Evolutionary conservation across 2,113 vertebrate species (phyloP).

Genomic region (Sinocyclocheilus anshuiensis): DNA sequence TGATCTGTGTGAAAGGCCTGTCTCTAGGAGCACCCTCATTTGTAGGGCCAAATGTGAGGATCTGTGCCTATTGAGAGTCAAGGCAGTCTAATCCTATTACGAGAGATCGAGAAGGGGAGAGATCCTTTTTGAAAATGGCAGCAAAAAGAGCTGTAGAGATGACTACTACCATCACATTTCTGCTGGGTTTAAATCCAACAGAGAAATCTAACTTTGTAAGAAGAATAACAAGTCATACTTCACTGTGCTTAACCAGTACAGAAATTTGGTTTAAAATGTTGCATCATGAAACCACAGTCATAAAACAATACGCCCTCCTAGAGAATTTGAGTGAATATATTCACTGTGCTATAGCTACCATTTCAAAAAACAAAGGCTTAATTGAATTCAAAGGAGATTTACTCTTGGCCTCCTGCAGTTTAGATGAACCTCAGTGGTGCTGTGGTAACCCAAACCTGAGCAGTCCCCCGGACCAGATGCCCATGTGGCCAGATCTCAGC

Average conservation of each 20-base stretch:
- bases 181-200: slow-evolving; percentile 79
- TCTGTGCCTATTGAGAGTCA: slow-evolving; percentile 75
- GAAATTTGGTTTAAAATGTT: slow-evolving; percentile 28
- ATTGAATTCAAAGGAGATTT: slow-evolving; percentile 43
- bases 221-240: slow-evolving; percentile 64
- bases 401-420: slow-evolving; percentile 10
- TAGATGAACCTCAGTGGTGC: background rate
- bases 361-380: slow-evolving; percentile 28
- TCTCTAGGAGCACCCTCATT: slow-evolving; percentile 61
- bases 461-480: slow-evolving; percentile 2
- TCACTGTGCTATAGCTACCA: slow-evolving; percentile 26
- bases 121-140: slow-evolving; percentile 69
- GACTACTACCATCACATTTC: slow-evolving; percentile 76
- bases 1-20: slow-evolving; percentile 32
- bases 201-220: slow-evolving; percentile 1
- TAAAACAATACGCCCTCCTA: slow-evolving; percentile 21
- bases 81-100: slow-evolving; percentile 87
- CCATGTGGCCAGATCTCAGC: slow-evolving; percentile 48
- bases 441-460: slow-evolving; percentile 40
- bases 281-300: slow-evolving; percentile 40
- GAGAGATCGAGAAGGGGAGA: slow-evolving; percentile 46
- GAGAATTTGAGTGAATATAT: slow-evolving; percentile 28
- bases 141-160: slow-evolving; percentile 70
- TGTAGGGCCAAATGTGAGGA: slow-evolving; percentile 76
- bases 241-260: slow-evolving; percentile 19